Evolutionary conservation across 2,888 invertebrate species (phyloP), one percentile per base, ranked within the genome.

Genomic region (Chloroclysta siterata): DNA sequence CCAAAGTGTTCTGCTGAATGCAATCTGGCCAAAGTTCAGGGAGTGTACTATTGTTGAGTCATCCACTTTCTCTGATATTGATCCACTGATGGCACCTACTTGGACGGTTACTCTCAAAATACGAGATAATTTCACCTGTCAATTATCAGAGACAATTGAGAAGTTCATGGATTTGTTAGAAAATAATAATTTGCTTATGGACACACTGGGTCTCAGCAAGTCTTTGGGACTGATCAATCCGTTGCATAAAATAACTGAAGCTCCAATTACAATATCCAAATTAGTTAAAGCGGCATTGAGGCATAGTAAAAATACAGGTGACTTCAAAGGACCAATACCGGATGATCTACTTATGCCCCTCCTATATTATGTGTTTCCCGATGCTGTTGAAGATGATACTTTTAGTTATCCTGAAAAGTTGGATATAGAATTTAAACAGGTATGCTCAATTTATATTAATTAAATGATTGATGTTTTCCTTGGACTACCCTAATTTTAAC

Each of bases 31-130:
- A 0, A 94, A 95, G 80, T 93, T 98, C 70, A 95, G 96, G 2
- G 98, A 98, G 84, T 96, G 97, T 82, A 94, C 97, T 63, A 95
- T 98, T 29, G 95, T 98, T 1, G 99, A 99, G 82, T 97, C 97
- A 68, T 96, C 97, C 72, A 95, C 95, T 69, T 97, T 97, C 85
- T 96, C 97, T 17, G 98, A 98, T 84, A 96, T 99, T 76, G 96
- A 98, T 82, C 98, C 99, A 53, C 77, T 90, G 41, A 90, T 91
- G 94, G 94, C 98, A 78, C 97, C 97, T 0, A 94, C 95, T 61
- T 98, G 98, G 98, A 95, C 95, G 0, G 90, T 95, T 13, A 94
- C 95, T 69, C 91, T 95, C 8, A 94, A 94, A 81, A 94, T 95
- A 86, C 94, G 95, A 22, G 94, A 95, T 14, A 94, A 95, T 60